These are phyloP conservation scores for Leptonema lineaticorne DNA, from an alignment of 1,140 invertebrate species.

Conservation along the genomic window DNA sequence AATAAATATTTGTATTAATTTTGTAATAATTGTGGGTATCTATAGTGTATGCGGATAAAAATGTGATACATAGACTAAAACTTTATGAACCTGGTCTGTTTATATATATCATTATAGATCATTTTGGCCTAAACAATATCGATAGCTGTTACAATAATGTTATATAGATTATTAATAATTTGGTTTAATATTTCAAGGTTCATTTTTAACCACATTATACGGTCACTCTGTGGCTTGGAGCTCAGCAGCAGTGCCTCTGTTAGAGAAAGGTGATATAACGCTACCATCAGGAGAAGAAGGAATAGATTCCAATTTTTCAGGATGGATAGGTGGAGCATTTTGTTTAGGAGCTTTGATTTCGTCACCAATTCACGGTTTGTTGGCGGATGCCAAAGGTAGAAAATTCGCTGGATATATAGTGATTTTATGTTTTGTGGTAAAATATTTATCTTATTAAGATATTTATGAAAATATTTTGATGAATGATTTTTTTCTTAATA, in stretches of 20 bases:
- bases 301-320: conserved; percentile 15
- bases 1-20: no score
- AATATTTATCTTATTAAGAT: neutral
- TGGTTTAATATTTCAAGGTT: conserved; percentile 13
- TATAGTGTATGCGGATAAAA: no score
- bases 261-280: conserved; percentile 1
- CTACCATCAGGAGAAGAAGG: conserved; percentile 18
- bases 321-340: conserved; percentile 34
- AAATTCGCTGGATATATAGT: conserved; percentile 32
- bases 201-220: conserved; percentile 3
- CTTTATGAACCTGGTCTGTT: no score
- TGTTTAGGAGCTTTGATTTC: conserved; percentile 32
- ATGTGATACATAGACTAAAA: no score
- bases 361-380: conserved; percentile 27
- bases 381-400: conserved; percentile 30
- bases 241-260: conserved; percentile 16
- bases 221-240: conserved; percentile 20
- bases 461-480: neutral
- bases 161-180: no score
- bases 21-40: no score
- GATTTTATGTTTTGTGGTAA: conserved; percentile 25
- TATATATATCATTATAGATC: no score
- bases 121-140: no score
- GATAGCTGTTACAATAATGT: no score
- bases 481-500: neutral